A percentile compares a stretch with the other conserved stretches of the same genome.
phyloP scores from a whole-genome alignment of 2,113 vertebrate genomes.

The Mobula birostris region DNA sequence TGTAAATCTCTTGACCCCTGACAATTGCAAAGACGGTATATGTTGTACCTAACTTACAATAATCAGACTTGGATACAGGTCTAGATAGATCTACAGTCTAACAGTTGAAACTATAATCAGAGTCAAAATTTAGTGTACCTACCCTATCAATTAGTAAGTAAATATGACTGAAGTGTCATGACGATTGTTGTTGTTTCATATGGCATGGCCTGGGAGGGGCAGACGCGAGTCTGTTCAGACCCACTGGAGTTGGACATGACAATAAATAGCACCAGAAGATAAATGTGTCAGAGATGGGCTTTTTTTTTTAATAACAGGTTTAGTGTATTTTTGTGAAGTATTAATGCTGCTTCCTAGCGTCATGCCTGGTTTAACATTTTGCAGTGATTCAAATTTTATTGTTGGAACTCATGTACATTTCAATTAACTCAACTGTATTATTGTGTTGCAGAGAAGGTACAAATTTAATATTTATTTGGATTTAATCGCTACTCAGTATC shows the following conservation, averaged over 20 bases:
- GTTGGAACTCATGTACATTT: neutral
- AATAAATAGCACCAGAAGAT: neutral
- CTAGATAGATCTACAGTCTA: neutral
- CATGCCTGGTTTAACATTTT: neutral
- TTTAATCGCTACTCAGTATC: neutral
- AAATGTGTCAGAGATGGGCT: neutral
- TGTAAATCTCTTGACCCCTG: no score
- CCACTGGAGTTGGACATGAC: neutral
- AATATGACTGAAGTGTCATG: neutral
- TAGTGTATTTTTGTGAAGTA: neutral
- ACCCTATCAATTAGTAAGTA: neutral
- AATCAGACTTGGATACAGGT: neutral
- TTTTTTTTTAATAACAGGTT: neutral
- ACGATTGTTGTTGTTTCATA: no score
- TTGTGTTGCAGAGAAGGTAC: neutral
- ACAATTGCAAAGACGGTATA: neutral
- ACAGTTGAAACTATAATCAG: neutral
- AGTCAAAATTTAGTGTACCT: neutral
- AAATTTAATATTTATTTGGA: neutral
- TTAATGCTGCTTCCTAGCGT: neutral
- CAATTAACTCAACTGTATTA: neutral
- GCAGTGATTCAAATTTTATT: neutral
- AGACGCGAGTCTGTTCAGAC: no score
- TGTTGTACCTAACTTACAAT: neutral
- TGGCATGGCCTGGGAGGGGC: no score